A percentile compares a stretch with the other conserved stretches of the same genome.
Conservation (phyloP, 1,140 invertebrate genomes). For the Augochlora pura region DNA sequence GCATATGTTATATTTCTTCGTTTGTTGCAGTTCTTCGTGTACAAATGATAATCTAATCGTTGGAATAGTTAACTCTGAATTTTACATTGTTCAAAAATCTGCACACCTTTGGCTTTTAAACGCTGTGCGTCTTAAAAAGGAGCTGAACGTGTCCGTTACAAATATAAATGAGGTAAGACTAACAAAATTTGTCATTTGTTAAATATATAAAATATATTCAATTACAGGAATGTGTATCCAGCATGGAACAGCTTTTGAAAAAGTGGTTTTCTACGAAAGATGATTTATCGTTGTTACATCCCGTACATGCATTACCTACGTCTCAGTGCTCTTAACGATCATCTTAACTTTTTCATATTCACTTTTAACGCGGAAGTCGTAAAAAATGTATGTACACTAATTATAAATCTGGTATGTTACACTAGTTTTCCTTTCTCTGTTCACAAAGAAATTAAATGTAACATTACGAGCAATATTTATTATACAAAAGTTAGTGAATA, state of each 20-base stretch:
- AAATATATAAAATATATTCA: conserved; percentile 5
- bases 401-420: too few relatives aligned
- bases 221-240: conserved; percentile 60
- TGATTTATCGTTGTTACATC: conserved; percentile 64
- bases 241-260: conserved; percentile 56
- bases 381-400: too few relatives aligned
- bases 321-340: background rate
- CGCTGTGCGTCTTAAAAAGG: conserved; percentile 50
- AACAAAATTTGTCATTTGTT: background rate
- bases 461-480: too few relatives aligned
- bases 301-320: conserved; percentile 41
- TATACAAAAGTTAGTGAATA: too few relatives aligned
- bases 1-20: conserved; percentile 27
- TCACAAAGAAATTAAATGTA: too few relatives aligned
- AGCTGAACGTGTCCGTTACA: conserved; percentile 48
- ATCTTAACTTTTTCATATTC: background rate
- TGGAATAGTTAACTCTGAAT: conserved; percentile 56
- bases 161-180: conserved; percentile 49
- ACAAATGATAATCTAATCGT: conserved; percentile 50
- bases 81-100: conserved; percentile 65
- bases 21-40: conserved; percentile 42
- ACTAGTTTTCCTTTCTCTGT: too few relatives aligned
- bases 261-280: conserved; percentile 60
- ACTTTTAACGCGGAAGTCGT: too few relatives aligned
- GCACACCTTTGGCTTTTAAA: conserved; percentile 65